Evolutionary conservation across 2,888 invertebrate genomes (phyloP).

Genomic region (Sinopyrophorus schimmeli): DNA sequence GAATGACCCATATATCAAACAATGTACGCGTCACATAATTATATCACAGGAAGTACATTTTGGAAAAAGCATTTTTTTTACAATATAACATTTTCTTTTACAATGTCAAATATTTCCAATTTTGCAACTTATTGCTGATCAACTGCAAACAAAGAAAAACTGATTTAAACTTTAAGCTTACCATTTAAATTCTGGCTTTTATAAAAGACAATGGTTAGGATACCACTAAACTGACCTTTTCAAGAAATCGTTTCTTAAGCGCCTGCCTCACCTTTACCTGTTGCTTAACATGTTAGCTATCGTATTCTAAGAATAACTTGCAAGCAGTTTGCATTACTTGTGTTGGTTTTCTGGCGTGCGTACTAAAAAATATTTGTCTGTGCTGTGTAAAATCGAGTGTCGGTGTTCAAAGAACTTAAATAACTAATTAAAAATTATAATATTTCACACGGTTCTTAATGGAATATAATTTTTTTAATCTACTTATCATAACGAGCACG

Average conservation of each 20-base stretch:
- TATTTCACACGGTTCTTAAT: too few species aligned
- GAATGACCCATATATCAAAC: too few species aligned
- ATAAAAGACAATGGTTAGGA: too few species aligned
- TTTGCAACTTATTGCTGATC: too few species aligned
- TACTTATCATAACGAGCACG: too few species aligned
- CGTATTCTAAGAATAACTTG: slow-evolving; percentile 3
- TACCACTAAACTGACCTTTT: slow-evolving; percentile 17
- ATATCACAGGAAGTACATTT: too few species aligned
- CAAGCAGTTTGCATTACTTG: slow-evolving; percentile 4
- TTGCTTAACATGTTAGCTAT: slow-evolving; percentile 12
- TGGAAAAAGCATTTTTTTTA: too few species aligned
- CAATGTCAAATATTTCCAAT: too few species aligned
- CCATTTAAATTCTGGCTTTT: too few species aligned
- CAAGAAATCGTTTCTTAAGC: slow-evolving; percentile 8
- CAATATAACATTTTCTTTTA: too few species aligned
- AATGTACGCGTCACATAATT: too few species aligned
- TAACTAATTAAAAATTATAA: slow-evolving; percentile 2
- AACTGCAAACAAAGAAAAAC: slow-evolving; percentile 1
- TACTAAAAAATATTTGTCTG: background rate
- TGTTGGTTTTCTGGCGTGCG: slow-evolving; percentile 5
- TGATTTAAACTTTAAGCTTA: background rate
- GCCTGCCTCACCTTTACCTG: slow-evolving; percentile 23
- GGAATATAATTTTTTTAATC: background rate
- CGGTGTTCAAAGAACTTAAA: background rate
- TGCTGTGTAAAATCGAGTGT: background rate